Evolutionary conservation across 2,888 invertebrate genomes (phyloP), one percentile per base, ranked within the genome.

Genomic region (Melolontha melolontha): DNA sequence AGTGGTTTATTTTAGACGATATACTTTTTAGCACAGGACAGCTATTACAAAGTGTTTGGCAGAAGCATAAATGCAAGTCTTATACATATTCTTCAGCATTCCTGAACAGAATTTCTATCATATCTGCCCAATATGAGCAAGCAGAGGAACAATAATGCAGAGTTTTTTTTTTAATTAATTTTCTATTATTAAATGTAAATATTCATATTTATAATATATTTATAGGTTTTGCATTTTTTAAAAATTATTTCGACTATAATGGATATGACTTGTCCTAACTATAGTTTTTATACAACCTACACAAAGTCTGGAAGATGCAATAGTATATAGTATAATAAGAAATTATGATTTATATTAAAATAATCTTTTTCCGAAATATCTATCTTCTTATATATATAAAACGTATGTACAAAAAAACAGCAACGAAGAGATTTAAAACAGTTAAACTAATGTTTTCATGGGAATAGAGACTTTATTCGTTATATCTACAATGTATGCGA

Each of bases 41-140:
- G 69, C 74, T 72, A 73, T 69, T 68, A 68, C 47, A 73, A 68
- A 71, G 74, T 74, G 74, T 74, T 74, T 75, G 73, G 73, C 74
- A 71, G 67, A 75, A 75, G 75, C 75, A 72, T 75, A 75, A 75
- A 75, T 75, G 75, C 75, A 73, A 74, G 71, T 73, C 73, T 72
- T 71, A 71, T 70, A 63, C 71, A 69, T 73, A 70, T 51, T 59
- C 52, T 71, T 71, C 71, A 71, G 68, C 70, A 71, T 74, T 71
- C 71, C 67, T 71, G 68, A 34, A 73, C 70, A 74, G 73, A 74
- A 75, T 73, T 73, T 72, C 71, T 74, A 72, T 70, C 64, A 69
- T 65, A 74, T 72, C 74, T 77, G 78, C 79, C 78, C 79, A 79
- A 79, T 79, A 74, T 79, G 79, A 79, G 79, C 79, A 75, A 77